Conservation (phyloP, 2,113 vertebrate species). For the Ictalurus punctatus region DNA sequence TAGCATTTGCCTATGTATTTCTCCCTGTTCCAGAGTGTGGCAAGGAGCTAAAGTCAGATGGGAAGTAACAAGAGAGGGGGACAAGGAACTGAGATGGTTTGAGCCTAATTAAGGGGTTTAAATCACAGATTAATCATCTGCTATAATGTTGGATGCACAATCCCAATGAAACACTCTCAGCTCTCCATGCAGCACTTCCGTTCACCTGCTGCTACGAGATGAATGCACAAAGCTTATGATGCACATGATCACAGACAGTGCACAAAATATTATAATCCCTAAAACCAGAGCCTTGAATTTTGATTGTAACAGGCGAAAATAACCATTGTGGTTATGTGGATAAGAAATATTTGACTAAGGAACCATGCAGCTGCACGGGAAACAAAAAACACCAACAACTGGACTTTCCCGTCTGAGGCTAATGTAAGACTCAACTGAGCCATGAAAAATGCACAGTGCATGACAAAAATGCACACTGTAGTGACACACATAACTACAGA, state of each 20-base stretch:
- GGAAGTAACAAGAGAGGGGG: not conserved
- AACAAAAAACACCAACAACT: not conserved
- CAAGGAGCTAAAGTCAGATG: too few relatives aligned
- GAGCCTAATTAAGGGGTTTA: slow-evolving; percentile 6
- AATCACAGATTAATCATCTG: slow-evolving; percentile 7
- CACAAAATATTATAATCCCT: slow-evolving; percentile 50
- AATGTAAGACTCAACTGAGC: slow-evolving; percentile 2
- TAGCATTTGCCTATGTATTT: slow-evolving; percentile 11
- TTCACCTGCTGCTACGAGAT: slow-evolving; percentile 50
- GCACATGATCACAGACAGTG: slow-evolving; percentile 45
- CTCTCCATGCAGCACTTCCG: slow-evolving; percentile 11
- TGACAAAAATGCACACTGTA: too few relatives aligned
- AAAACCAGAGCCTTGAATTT: slow-evolving; percentile 41
- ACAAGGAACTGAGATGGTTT: not conserved
- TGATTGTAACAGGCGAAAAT: not conserved
- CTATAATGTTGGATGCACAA: not conserved
- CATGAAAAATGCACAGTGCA: slow-evolving; percentile 7
- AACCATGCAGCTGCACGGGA: not conserved
- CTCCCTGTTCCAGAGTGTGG: not conserved
- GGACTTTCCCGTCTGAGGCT: slow-evolving; percentile 32
- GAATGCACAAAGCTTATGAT: slow-evolving; percentile 54
- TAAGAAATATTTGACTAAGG: slow-evolving; percentile 6
- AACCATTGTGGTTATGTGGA: not conserved
- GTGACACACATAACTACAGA: slow-evolving; percentile 36
- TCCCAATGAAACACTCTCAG: not conserved